Evolutionary conservation across 53 echinoderm and acorn worm genomes (phyloP), one percentile per base, ranked within the genome.

Genomic region (Henricia sp.): DNA sequence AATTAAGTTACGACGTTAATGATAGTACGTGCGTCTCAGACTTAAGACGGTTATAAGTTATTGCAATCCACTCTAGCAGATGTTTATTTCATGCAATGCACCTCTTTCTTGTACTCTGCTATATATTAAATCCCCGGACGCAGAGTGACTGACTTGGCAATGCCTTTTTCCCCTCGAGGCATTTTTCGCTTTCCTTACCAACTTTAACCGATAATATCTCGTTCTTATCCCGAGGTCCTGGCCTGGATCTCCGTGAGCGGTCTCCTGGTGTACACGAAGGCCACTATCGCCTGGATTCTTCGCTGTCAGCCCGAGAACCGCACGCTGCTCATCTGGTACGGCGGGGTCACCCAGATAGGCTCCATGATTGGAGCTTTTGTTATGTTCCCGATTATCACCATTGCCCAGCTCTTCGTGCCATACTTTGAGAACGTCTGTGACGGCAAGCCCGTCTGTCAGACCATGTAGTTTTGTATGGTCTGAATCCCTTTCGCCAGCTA

Each of bases 371-470:
- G 99, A 1, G 94, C 99, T 17, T 67, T 92, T 55, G 87, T 95
- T 75, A 95, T 99, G 90, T 99, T 95, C 53, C 99, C 99, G 1
- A 54, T 96, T 12, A 93, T 96, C 84, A 96, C 91, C 53, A 56
- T 90, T 6, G 71, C 85, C 0, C 50, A 82, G 34, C 69, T 83
- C 35, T 94, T 97, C 50, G 67, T 62, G 28, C 73, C 83, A 20
- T 93, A 91, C 55, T 91, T 89, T 58, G 70, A 92, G 42, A 84
- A 92, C 44, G 92, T 84, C 0, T 97, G 97, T 48, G 92, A 80
- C 48, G 80, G 80, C 20, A 80, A 16, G 29, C 62, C 80, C 19
- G 42, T 64, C 36, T 80, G 80, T 13, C 48, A 64, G 36, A 60
- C 63, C 33, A 43, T 80, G 10, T 80, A 57, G 58, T 13, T 11